Conservation (phyloP, 2,113 vertebrate genomes). For the Zosterops lateralis region DNA sequence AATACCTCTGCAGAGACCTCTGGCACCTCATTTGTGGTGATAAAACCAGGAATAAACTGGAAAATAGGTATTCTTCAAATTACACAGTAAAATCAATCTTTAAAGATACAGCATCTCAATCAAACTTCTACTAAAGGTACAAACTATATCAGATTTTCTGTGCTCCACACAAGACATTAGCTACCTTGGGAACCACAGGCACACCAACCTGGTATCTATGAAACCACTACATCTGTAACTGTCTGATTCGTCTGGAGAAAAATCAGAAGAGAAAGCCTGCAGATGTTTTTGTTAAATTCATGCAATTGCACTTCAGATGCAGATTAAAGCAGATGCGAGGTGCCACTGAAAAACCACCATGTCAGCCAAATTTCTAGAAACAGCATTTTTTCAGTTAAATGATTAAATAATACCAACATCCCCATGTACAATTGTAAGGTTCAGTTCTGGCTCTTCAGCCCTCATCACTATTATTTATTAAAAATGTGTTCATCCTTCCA, state of each 20-base stretch:
- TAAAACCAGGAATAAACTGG: background rate
- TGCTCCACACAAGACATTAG: fast-evolving
- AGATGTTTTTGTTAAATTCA: background rate
- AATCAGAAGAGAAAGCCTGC: background rate
- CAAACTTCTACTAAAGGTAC: background rate
- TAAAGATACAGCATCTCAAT: background rate
- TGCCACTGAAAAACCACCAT: background rate
- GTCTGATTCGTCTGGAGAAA: background rate
- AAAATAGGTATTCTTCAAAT: background rate
- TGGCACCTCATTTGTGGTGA: fast-evolving
- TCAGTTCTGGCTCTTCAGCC: background rate
- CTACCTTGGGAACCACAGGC: background rate
- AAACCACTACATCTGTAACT: background rate
- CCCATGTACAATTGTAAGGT: background rate
- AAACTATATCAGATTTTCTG: background rate
- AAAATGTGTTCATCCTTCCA: background rate
- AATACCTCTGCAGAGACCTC: background rate
- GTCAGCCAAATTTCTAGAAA: background rate
- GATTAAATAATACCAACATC: background rate
- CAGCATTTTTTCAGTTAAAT: background rate
- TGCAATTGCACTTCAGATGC: background rate
- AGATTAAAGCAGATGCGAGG: background rate
- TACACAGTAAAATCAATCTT: background rate
- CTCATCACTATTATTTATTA: background rate
- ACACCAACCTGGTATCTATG: background rate